These are phyloP conservation scores for Spilogale gracilis DNA, from an alignment of 2,113 vertebrate species.

Conservation along the genomic window DNA sequence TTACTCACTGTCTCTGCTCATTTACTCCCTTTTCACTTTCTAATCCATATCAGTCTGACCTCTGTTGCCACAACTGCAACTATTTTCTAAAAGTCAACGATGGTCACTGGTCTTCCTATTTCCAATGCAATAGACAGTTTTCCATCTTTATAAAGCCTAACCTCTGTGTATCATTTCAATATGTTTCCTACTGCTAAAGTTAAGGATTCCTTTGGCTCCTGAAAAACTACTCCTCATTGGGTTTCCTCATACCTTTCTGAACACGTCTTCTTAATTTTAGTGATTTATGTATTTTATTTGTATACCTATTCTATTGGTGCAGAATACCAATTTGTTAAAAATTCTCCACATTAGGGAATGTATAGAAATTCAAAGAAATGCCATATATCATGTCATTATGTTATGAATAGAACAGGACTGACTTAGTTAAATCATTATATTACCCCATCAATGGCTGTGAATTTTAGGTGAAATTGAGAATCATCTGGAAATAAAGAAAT, in stretches of 20 bases:
- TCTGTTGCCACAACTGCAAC: not conserved
- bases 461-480: slow-evolving; percentile 7
- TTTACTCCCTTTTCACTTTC: not conserved
- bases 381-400: not conserved
- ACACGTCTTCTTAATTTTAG: not conserved
- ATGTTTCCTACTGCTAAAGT: not conserved
- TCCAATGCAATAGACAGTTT: not conserved
- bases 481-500: not conserved
- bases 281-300: slow-evolving; percentile 12
- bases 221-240: not conserved
- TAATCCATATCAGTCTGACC: not conserved
- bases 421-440: slow-evolving; percentile 30
- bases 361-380: not conserved
- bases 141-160: not conserved
- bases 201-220: not conserved
- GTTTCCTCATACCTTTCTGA: not conserved
- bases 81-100: not conserved
- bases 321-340: not conserved
- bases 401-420: slow-evolving; percentile 1
- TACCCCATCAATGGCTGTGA: not conserved
- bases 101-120: not conserved
- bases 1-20: not conserved
- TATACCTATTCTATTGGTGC: not conserved
- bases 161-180: not conserved
- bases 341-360: not conserved